Base-by-base conservation (phyloP, 2,113 vertebrate genomes). In the Podarcis muralis region DNA sequence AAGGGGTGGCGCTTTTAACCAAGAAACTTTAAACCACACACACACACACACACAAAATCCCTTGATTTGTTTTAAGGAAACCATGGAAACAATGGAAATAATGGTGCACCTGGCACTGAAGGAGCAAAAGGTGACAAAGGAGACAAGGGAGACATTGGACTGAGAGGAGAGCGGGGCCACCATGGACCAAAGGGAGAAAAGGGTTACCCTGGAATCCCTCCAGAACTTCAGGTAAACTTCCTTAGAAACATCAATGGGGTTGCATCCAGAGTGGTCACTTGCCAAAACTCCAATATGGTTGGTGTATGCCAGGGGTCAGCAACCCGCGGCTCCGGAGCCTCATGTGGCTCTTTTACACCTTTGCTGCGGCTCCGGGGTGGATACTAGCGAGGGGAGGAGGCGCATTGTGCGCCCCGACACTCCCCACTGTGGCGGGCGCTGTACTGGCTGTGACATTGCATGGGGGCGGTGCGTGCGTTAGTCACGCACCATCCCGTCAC, bases 21-120 rank as follows among this genome's bases (percentile, higher is more conserved):
- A 3, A 35, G 40, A 66, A 40, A 40, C 43, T 57, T 90, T 20
- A 81, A 88, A 18, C 66, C 79, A 82, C 90, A 20, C 25, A 78
- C 7, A 72, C 25, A 78, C 7, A 72, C 12, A n/a, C n/a, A 65
- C 2, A 72, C 4, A n/a, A 15, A 65, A 90, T 2, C 40, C 30
- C 91, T 88, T 93, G 37, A 23, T 92, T 48, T 91, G 16, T 91
- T 78, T 95, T 87, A 92, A 98, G 97, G 97, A 94, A 98, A 98
- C 79, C 97, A 98, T 59, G 97, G 97, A 57, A 98, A 98, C 92
- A 98, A 98, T 89, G 97, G 97, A 85, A 98, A 98, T 90, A 98
- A 98, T 22, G 97, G 97, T 92, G 97, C 97, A 86, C 97, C 97
- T 48, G 97, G 97, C 25, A 96, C 96, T 2, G 97, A 97, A 92